Base-by-base conservation (phyloP, 2,797 vertebrate genomes). In the Denticeps clupeoides region DNA sequence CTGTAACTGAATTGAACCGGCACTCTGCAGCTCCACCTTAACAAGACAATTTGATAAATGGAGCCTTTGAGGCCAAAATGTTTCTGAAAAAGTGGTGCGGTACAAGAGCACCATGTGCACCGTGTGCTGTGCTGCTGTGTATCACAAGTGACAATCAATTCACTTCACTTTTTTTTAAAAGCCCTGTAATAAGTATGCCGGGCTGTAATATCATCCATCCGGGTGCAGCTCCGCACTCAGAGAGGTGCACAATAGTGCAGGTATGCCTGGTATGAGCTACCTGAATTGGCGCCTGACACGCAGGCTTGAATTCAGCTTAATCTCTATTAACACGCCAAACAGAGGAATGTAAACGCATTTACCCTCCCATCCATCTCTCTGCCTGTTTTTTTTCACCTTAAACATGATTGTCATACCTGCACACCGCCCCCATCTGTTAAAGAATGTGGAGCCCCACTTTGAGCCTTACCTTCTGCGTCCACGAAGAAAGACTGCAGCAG, bases 151-250 rank as follows among this genome's bases (percentile, higher is more conserved):
- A n/a, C n/a, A n/a, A n/a, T n/a, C n/a, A n/a, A n/a, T n/a, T n/a
- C n/a, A n/a, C n/a, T n/a, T n/a, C n/a, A n/a, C n/a, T n/a, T n/a
- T n/a, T n/a, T n/a, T n/a, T n/a, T n/a, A n/a, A n/a, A n/a, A n/a
- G n/a, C n/a, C n/a, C n/a, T n/a, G 15, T 81, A 84, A 82, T 75
- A 78, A 85, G 71, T 80, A 68, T 54, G 67, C 79, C 73, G 68
- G 66, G 15, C 55, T 69, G 75, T 78, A 79, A 75, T 66, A 64
- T 75, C 78, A 64, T 73, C 66, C 65, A 56, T 63, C 64, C 58
- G 16, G 70, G 41, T 60, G 62, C 45, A 43, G 10, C 51, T 61
- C 74, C 80, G 68, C 56, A 70, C 54, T 66, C 62, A 64, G 51
- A 71, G 69, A 64, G 68, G 43, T 45, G 51, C 58, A 76, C 70